phyloP scores from a whole-genome alignment of 2,888 invertebrate genomes.

The Villa cingulata region DNA sequence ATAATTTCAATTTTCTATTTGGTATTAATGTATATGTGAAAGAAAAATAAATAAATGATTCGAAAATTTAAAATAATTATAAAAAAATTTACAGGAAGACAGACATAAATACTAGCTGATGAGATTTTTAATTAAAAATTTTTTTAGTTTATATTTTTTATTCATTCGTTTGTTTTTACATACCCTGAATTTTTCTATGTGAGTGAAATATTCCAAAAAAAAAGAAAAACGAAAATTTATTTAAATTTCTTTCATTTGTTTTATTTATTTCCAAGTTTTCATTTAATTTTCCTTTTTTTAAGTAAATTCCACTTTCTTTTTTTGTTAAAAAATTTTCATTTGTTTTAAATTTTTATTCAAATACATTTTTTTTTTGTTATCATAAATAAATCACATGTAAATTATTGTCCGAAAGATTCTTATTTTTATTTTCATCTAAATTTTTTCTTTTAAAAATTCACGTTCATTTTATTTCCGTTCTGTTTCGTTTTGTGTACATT shows the following conservation, averaged over 20 bases:
- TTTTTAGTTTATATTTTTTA: background rate
- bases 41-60: no score
- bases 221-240: no score
- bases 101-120: no score
- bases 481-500: background rate
- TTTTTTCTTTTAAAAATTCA: background rate
- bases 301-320: background rate
- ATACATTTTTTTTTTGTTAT: background rate
- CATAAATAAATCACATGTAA: conserved; percentile 36
- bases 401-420: conserved; percentile 37
- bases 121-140: no score
- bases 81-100: no score
- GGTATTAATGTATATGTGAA: no score
- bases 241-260: no score
- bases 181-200: conserved; percentile 1
- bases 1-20: no score
- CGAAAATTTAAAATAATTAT: no score
- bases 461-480: background rate
- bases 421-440: conserved; percentile 18
- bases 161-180: background rate
- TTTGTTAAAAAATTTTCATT: background rate
- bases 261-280: no score
- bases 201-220: conserved; percentile 6
- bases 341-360: conserved; percentile 2
- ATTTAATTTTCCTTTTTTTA: conserved; percentile 2